Percentiles rank a stretch among this genome's conserved stretches.
phyloP scores from a whole-genome alignment of 2,113 vertebrate genomes.

The Xiphorhynchus elegans region DNA sequence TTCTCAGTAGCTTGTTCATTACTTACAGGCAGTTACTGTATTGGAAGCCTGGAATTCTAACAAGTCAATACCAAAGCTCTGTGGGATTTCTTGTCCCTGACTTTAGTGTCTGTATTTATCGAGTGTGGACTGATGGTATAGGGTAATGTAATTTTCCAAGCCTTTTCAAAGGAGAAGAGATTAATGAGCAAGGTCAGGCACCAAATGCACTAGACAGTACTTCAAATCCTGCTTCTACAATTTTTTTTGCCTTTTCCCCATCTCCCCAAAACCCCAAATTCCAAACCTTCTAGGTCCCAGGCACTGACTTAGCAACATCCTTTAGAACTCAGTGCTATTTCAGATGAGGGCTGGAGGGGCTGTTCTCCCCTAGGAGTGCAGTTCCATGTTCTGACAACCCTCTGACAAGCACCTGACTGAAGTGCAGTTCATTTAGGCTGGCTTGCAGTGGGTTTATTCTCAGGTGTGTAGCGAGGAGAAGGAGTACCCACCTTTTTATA shows the following conservation, averaged over 20 bases:
- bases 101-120: constrained; percentile 37
- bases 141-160: constrained; percentile 76
- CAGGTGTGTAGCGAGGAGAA: background rate
- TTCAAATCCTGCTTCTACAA: background rate
- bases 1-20: background rate
- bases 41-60: constrained; percentile 30
- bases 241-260: background rate
- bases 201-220: constrained; percentile 33
- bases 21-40: constrained; percentile 55
- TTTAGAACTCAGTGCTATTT: background rate
- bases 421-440: background rate
- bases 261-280: background rate
- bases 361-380: background rate
- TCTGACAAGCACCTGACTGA: background rate
- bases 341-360: background rate
- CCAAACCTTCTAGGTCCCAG: background rate
- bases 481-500: background rate
- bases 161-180: constrained; percentile 68
- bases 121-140: constrained; percentile 49
- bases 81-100: constrained; percentile 1
- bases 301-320: background rate
- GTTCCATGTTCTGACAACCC: background rate
- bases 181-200: constrained; percentile 76
- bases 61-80: constrained; percentile 20
- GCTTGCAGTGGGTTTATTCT: background rate